phyloP scores from a whole-genome alignment of 2,113 vertebrate genomes.

The Picathartes gymnocephalus region DNA sequence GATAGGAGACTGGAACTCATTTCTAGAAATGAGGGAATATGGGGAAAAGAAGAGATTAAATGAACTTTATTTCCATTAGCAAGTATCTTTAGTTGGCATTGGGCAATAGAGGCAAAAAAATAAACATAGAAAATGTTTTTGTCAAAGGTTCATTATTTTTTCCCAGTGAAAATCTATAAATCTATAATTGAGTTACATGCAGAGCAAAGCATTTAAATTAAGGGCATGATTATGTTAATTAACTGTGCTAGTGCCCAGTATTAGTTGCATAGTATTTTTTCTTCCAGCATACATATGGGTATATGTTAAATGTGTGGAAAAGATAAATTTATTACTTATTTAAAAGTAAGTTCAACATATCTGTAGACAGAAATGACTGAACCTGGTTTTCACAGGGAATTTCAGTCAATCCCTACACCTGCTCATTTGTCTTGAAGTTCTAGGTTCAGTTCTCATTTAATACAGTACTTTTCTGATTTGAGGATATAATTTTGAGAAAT shows the following conservation, averaged over 20 bases:
- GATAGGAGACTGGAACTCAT: neutral
- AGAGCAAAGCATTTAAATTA: neutral
- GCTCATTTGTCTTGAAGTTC: neutral
- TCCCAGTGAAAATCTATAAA: neutral
- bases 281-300: neutral
- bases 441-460: neutral
- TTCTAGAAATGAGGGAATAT: conserved; percentile 16
- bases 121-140: neutral
- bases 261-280: neutral
- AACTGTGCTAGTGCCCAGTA: neutral
- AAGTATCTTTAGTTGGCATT: neutral
- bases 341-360: neutral
- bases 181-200: neutral
- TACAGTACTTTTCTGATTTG: neutral
- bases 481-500: neutral
- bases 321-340: neutral
- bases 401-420: neutral
- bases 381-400: neutral
- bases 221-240: neutral
- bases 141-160: neutral
- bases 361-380: neutral
- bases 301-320: neutral
- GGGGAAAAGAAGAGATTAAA: conserved; percentile 19
- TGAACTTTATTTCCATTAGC: neutral
- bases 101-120: neutral